These are phyloP conservation scores for Chionoecetes opilio DNA, from an alignment of 1,140 invertebrate species.

Conservation along the genomic window DNA sequence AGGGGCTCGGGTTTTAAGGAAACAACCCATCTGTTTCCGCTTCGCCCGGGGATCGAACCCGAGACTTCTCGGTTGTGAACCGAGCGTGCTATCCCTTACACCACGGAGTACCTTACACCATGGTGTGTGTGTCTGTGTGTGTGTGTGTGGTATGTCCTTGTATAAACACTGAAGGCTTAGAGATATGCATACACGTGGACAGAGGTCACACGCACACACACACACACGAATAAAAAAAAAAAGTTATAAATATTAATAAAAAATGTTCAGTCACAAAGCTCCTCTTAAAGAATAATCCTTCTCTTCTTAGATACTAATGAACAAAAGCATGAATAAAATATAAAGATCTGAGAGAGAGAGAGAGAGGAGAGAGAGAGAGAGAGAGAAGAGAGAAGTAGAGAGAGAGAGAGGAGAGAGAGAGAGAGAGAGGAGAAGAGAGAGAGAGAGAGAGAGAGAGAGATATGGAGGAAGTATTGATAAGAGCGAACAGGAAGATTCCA, in stretches of 20 bases:
- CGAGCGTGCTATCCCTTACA: too few species aligned
- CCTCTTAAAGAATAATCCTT: neutral
- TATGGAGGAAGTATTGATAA: slow-evolving; percentile 6
- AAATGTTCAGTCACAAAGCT: neutral
- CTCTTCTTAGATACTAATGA: neutral
- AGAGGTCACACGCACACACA: slow-evolving; percentile 27
- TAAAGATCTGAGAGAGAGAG: too few species aligned
- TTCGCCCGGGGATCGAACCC: too few species aligned
- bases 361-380: too few species aligned
- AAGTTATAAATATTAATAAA: neutral
- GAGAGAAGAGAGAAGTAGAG: neutral
- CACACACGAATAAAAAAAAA: neutral
- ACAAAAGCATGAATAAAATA: too few species aligned
- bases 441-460: slow-evolving; percentile 27
- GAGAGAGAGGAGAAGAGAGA: slow-evolving; percentile 5
- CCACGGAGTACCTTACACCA: too few species aligned
- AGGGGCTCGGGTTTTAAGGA: too few species aligned
- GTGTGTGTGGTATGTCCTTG: neutral
- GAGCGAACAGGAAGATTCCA: neutral
- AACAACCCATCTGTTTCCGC: too few species aligned
- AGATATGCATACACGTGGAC: neutral
- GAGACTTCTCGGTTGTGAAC: too few species aligned
- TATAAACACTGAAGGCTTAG: neutral
- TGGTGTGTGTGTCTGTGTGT: slow-evolving; percentile 50
- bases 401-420: slow-evolving; percentile 27